These are phyloP conservation scores for Hystrix brachyura DNA, from an alignment of 2,113 vertebrate genomes.

Conservation along the genomic window DNA sequence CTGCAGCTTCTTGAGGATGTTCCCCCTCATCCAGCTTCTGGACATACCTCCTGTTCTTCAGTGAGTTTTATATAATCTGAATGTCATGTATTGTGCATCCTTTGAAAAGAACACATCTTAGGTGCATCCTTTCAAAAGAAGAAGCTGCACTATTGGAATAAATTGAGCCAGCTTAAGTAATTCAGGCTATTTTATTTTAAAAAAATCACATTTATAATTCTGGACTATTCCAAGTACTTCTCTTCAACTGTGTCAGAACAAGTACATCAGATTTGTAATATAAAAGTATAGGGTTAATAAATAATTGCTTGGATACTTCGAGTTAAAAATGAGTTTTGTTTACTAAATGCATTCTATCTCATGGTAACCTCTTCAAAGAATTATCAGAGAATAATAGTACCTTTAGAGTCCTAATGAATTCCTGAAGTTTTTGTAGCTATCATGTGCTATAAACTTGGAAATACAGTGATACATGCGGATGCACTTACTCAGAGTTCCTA, in stretches of 20 bases:
- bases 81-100: neutral
- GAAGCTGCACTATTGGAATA: slow-evolving; percentile 26
- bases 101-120: neutral
- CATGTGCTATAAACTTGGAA: neutral
- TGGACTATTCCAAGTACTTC: neutral
- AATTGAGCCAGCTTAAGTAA: slow-evolving; percentile 22
- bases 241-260: neutral
- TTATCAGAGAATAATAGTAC: neutral
- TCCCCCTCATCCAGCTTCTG: neutral
- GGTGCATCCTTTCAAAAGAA: neutral
- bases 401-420: neutral
- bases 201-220: neutral
- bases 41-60: slow-evolving; percentile 35
- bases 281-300: neutral
- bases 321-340: slow-evolving; percentile 49
- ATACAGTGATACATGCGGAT: neutral
- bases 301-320: neutral
- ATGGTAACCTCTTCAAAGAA: neutral
- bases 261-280: neutral
- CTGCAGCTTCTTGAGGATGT: neutral
- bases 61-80: slow-evolving; percentile 37
- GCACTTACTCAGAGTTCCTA: slow-evolving; percentile 29
- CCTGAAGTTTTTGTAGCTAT: neutral
- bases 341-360: neutral
- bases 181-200: slow-evolving; percentile 38